Conservation (phyloP, 2,888 invertebrate species). For the Nephrocerus scutellatus region DNA sequence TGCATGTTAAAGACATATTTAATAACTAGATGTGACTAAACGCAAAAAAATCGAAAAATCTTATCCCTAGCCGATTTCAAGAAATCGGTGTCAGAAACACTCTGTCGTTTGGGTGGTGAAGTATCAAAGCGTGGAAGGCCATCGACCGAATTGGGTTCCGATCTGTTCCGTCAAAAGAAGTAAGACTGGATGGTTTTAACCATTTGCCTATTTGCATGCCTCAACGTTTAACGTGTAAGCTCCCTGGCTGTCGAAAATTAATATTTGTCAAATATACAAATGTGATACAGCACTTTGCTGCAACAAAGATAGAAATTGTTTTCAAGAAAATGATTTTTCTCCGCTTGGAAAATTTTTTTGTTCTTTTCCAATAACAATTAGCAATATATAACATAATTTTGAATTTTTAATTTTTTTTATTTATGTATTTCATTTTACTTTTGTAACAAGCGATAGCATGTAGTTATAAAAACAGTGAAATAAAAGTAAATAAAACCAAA, state of each 20-base stretch:
- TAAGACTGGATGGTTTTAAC: too few relatives aligned
- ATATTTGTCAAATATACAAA: not conserved
- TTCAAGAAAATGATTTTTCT: not conserved
- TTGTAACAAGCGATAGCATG: too few relatives aligned
- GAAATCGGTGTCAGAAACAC: not conserved
- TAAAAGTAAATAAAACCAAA: not conserved
- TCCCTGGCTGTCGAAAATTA: not conserved
- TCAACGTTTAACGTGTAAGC: too few relatives aligned
- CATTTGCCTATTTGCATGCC: too few relatives aligned
- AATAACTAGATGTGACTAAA: not conserved
- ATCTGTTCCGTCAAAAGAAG: too few relatives aligned
- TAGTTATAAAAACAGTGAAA: not conserved
- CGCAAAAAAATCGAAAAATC: not conserved
- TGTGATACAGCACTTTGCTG: not conserved
- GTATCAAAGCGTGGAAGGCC: too few relatives aligned
- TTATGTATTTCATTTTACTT: too few relatives aligned
- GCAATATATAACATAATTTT: not conserved
- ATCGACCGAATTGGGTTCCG: too few relatives aligned
- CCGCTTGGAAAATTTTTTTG: too few relatives aligned
- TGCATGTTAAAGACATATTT: too few relatives aligned
- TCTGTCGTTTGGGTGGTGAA: not conserved
- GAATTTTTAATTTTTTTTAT: not conserved
- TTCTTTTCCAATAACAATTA: not conserved
- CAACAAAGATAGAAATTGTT: conserved; percentile 1
- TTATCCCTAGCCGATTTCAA: not conserved